Evolutionary conservation across 2,113 vertebrate genomes (phyloP).

Genomic region (Percina caprodes): DNA sequence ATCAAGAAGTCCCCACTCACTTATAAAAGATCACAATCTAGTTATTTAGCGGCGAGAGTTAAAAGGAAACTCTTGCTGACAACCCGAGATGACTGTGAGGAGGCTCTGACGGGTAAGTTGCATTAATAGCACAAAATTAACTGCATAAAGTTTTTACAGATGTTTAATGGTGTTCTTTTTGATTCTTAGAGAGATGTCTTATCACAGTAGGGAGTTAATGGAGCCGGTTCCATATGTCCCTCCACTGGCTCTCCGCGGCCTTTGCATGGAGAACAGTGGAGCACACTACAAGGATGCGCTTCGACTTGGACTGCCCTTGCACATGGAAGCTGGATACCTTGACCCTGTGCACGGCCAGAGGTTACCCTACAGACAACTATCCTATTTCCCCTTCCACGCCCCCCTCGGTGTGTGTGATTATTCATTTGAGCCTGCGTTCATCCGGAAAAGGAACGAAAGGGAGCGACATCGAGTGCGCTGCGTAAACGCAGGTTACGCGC

Average conservation of each 20-base stretch:
- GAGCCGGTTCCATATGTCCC: slow-evolving; percentile 74
- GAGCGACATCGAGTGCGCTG: slow-evolving; percentile 94
- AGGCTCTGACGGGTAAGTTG: slow-evolving; percentile 42
- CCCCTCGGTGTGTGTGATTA: slow-evolving; percentile 83
- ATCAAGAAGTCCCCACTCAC: background rate
- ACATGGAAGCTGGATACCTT: slow-evolving; percentile 74
- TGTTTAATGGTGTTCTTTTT: fast-evolving
- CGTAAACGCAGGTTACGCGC: slow-evolving; percentile 93
- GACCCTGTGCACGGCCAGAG: slow-evolving; percentile 65
- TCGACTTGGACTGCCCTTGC: slow-evolving; percentile 76
- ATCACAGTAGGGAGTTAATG: slow-evolving; percentile 35
- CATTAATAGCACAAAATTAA: background rate
- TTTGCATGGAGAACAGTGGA: slow-evolving; percentile 52
- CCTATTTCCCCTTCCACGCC: slow-evolving; percentile 83
- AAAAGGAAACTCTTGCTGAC: background rate
- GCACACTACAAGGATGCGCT: slow-evolving; percentile 73
- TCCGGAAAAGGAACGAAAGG: slow-evolving; percentile 92
- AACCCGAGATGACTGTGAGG: slow-evolving; percentile 35
- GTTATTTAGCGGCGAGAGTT: background rate
- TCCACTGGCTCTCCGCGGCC: slow-evolving; percentile 67
- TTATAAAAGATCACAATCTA: background rate
- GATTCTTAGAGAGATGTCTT: background rate
- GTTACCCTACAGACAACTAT: slow-evolving; percentile 67
- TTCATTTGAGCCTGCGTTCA: slow-evolving; percentile 90
- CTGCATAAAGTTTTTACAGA: background rate